Base-by-base conservation (phyloP, 2,888 invertebrate species). In the Platycnemis pennipes region DNA sequence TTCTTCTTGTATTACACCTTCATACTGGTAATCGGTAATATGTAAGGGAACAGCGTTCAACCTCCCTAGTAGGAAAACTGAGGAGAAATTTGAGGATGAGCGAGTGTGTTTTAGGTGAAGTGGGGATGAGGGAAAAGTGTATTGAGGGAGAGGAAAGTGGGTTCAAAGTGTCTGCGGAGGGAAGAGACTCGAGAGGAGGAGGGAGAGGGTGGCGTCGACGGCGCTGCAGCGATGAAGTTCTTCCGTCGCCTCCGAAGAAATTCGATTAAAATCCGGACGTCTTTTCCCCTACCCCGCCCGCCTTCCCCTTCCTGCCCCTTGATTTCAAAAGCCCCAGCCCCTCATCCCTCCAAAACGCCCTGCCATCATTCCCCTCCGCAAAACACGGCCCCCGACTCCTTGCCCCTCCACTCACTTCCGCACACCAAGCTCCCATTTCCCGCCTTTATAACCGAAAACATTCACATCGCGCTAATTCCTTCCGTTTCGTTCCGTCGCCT, bases 401-500 rank as follows among this genome's bases (percentile, higher is more conserved):
- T 91, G 3, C 26, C 89, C 42, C 44, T 2, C 91, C 37, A 5
- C 91, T 37, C 49, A 22, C 87, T 3, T 46, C n/a, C 63, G 37
- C 37, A 8, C 53, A 0, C 2, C 2, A 19, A 16, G 3, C 11
- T 63, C 91, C 44, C 44, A 53, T 42, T 49, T 63, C 31, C 44
- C 91, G 63, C 63, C 45, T n/a, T 63, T 63, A 44, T 53, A 91
- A 26, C 44, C 69, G 91, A 91, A 91, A n/a, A 91, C 44, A 56
- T 91, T 91, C 63, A 56, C 44, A 26, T 91, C 91, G 91, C 63
- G 91, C 63, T 69, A 69, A 63, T 91, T 91, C 91, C 63, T 44
- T 53, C 91, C 69, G n/a, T 91, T 42, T n/a, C 45, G 37, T 69
- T 44, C 46, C n/a, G 19, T n/a, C 87, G 87, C 87, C 46, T 26